A percentile compares a stretch with the other conserved stretches of the same genome.
Evolutionary conservation across 2,113 vertebrate genomes (phyloP).

Genomic region (Toxotes chatareus): DNA sequence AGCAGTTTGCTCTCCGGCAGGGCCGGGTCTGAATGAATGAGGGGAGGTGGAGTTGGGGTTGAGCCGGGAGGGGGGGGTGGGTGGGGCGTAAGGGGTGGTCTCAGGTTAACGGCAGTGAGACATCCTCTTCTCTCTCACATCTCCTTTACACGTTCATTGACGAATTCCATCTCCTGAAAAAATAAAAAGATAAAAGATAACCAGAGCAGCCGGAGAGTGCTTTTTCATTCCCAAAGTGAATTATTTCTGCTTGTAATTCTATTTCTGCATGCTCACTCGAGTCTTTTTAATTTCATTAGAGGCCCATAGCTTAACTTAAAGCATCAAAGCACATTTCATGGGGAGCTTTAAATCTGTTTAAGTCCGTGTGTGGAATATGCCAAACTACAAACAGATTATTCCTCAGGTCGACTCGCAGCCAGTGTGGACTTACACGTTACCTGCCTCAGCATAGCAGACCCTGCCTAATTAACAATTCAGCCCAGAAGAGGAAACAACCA

Average conservation of each 20-base stretch:
- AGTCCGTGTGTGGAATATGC: conserved; percentile 27
- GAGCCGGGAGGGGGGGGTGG: background rate
- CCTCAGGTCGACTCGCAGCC: conserved; percentile 31
- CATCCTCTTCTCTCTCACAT: conserved; percentile 29
- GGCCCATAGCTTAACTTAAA: conserved; percentile 33
- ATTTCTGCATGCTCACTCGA: conserved; percentile 28
- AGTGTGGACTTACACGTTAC: conserved; percentile 11
- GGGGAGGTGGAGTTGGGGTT: conserved; percentile 41
- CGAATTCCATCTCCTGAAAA: conserved; percentile 14
- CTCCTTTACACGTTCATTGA: conserved; percentile 51
- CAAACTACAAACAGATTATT: conserved; percentile 17
- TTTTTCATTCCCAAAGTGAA: conserved; percentile 54
- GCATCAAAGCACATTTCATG: conserved; percentile 23
- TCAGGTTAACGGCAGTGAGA: conserved; percentile 52
- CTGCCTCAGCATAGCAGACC: conserved; percentile 49
- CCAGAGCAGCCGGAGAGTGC: conserved; percentile 35
- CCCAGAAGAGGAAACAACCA: conserved; percentile 83
- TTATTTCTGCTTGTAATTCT: conserved; percentile 51
- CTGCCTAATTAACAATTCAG: conserved; percentile 64
- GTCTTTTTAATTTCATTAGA: conserved; percentile 37
- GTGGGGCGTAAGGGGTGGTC: background rate
- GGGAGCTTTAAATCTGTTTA: conserved; percentile 28
- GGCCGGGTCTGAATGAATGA: conserved; percentile 52
- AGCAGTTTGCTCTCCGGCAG: conserved; percentile 68
- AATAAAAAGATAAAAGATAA: conserved; percentile 28